Evolutionary conservation across 2,113 vertebrate genomes (phyloP).

Genomic region (Benitochromis conjunctus): DNA sequence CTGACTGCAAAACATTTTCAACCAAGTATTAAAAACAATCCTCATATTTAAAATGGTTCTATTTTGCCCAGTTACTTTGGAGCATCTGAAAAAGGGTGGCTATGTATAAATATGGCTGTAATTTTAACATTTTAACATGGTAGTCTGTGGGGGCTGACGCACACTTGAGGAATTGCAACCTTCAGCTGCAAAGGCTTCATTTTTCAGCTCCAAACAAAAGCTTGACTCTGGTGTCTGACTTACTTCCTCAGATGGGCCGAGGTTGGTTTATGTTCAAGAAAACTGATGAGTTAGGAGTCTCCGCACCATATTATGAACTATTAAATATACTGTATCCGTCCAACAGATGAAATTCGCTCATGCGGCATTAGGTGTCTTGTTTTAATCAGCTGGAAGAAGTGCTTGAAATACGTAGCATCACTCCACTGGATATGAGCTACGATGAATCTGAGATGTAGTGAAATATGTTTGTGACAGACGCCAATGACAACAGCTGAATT

Average conservation of each 20-base stretch:
- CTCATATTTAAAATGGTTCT: accelerated
- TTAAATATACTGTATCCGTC: not conserved
- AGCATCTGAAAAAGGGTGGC: accelerated
- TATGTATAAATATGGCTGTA: not conserved
- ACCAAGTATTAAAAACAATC: not conserved
- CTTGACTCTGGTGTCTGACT: not conserved
- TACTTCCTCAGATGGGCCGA: not conserved
- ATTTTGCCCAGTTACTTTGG: not conserved
- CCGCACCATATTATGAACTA: not conserved
- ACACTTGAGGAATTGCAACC: not conserved
- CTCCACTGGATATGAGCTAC: not conserved
- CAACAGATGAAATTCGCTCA: not conserved
- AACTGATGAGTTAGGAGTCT: not conserved
- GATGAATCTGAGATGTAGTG: not conserved
- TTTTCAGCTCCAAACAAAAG: not conserved
- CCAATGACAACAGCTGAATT: not conserved
- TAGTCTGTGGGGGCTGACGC: not conserved
- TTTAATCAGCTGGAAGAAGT: not conserved
- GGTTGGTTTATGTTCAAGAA: not conserved
- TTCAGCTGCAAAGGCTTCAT: not conserved
- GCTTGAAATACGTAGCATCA: not conserved
- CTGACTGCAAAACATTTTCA: not conserved
- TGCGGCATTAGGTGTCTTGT: not conserved
- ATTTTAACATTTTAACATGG: not conserved
- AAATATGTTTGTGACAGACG: not conserved